phyloP scores from a whole-genome alignment of 2,888 invertebrate species.

The Erpobdella octoculata region DNA sequence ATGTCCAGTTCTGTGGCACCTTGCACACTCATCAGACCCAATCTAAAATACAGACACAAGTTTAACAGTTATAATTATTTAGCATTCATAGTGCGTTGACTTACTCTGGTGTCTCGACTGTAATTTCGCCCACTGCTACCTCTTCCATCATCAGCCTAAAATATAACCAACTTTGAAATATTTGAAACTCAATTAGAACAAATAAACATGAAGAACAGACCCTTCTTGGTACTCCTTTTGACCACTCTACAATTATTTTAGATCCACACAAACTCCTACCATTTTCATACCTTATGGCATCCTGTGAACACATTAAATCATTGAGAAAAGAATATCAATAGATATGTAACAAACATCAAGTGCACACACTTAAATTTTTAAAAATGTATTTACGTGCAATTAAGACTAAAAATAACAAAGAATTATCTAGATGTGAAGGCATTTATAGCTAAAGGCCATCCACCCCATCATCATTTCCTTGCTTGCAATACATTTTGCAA shows the following conservation, averaged over 20 bases:
- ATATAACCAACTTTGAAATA: not conserved
- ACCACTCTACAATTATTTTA: constrained; percentile 53
- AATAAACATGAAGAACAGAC: not conserved
- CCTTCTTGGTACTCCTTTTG: constrained; percentile 50
- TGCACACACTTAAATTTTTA: too few species aligned
- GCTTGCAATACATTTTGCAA: constrained; percentile 8
- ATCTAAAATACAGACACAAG: constrained; percentile 20
- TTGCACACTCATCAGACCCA: constrained; percentile 52
- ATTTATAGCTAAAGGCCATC: too few species aligned
- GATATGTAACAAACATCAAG: too few species aligned
- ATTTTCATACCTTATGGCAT: constrained; percentile 53
- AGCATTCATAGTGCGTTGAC: not conserved
- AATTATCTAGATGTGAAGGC: too few species aligned
- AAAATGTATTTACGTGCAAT: too few species aligned
- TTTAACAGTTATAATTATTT: not conserved
- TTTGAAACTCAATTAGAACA: not conserved
- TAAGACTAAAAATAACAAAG: too few species aligned
- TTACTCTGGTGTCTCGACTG: constrained; percentile 3
- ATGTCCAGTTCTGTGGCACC: constrained; percentile 52
- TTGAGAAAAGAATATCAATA: not conserved
- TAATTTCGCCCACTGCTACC: not conserved
- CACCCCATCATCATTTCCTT: not conserved
- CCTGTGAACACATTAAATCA: constrained; percentile 40
- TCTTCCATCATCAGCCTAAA: constrained; percentile 2
- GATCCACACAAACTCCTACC: constrained; percentile 51